These are phyloP conservation scores for Minunthozetes semirufus DNA, from an alignment of 2,888 invertebrate genomes.

Conservation along the genomic window DNA sequence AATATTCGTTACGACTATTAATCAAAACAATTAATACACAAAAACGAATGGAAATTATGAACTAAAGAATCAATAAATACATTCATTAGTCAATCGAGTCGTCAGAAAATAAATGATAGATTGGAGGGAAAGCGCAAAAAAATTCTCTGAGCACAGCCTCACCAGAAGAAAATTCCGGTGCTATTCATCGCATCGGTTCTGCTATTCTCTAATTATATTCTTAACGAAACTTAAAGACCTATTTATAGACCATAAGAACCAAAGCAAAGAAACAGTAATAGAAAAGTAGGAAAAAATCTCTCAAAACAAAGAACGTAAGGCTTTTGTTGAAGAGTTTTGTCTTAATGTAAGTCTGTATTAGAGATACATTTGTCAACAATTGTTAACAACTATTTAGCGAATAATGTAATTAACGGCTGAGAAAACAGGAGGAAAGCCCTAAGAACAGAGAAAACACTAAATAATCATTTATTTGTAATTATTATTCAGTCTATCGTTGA, in stretches of 20 bases:
- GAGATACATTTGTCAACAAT: slow-evolving; percentile 31
- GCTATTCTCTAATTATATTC: slow-evolving; percentile 3
- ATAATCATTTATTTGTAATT: neutral
- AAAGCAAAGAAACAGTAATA: too few relatives aligned
- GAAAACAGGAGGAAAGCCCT: too few relatives aligned
- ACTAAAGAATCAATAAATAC: neutral
- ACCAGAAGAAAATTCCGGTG: neutral
- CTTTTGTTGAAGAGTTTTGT: neutral
- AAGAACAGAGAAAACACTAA: neutral
- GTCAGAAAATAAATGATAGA: too few relatives aligned
- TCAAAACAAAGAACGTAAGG: slow-evolving; percentile 25
- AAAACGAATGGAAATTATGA: too few relatives aligned
- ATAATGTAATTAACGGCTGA: neutral
- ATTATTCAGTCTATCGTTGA: neutral
- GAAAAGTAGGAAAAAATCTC: too few relatives aligned
- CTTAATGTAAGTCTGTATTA: neutral
- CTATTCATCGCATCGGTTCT: slow-evolving; percentile 1
- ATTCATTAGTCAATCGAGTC: neutral
- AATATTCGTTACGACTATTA: too few relatives aligned
- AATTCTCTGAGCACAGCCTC: too few relatives aligned
- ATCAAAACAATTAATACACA: too few relatives aligned
- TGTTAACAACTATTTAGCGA: slow-evolving; percentile 27
- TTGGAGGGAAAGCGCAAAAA: too few relatives aligned
- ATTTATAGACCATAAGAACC: too few relatives aligned
- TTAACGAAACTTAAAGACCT: too few relatives aligned